Evolutionary conservation across 1,140 invertebrate species (phyloP).

Genomic region (Colletes latitarsis): DNA sequence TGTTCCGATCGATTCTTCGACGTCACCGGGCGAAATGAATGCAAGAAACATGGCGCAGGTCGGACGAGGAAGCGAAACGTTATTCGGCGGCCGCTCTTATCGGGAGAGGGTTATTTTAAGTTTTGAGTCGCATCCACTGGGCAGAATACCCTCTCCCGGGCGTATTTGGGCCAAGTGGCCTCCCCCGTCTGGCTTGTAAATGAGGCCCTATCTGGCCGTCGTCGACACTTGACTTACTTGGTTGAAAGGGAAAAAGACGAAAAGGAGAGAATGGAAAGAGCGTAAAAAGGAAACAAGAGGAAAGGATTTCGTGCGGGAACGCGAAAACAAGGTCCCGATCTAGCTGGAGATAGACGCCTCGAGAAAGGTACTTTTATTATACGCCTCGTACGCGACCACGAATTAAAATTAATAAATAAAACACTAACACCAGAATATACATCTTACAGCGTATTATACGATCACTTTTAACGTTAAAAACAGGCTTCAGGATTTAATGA

Average conservation of each 20-base stretch:
- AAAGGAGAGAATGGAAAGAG: conserved; percentile 52
- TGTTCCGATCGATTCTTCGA: not conserved
- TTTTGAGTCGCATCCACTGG: conserved; percentile 43
- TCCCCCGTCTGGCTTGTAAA: conserved; percentile 74
- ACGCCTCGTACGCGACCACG: not conserved
- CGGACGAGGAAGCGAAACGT: conserved; percentile 13
- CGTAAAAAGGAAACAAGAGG: conserved; percentile 43
- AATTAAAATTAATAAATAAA: not conserved
- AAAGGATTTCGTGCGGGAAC: conserved; percentile 42
- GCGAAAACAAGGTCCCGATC: conserved; percentile 39
- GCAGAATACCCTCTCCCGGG: conserved; percentile 42
- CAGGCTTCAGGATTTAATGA: too few relatives aligned
- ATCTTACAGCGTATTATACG: too few relatives aligned
- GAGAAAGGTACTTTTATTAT: not conserved
- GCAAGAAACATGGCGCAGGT: not conserved
- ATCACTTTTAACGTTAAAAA: too few relatives aligned
- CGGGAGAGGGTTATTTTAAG: conserved; percentile 30
- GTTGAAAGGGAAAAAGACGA: conserved; percentile 66
- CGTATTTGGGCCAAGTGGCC: conserved; percentile 76
- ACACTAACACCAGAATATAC: too few relatives aligned
- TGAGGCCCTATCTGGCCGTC: conserved; percentile 69
- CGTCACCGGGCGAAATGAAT: not conserved
- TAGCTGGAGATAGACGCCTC: conserved; percentile 16
- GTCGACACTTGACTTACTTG: conserved; percentile 76
- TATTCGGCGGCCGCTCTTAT: conserved; percentile 10